Base-by-base conservation (phyloP, 1,140 invertebrate genomes). In the Pseudomyrmex dendroicus region DNA sequence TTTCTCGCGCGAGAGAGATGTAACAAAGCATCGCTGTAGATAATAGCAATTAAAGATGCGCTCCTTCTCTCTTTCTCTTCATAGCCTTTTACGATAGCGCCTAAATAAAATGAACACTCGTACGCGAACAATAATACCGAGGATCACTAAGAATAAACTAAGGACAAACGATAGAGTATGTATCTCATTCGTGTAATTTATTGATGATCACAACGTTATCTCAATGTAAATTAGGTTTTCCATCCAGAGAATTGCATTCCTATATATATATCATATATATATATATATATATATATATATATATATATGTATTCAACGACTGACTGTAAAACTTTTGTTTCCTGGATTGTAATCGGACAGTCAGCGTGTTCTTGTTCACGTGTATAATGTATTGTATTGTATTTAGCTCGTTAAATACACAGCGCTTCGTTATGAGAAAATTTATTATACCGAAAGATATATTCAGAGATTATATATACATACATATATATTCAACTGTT, bases 1-100 rank as follows among this genome's bases (percentile, higher is more conserved):
- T 78, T 86, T 87, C 73, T 22, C 82, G 70, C 46, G 35, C 46
- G 17, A 59, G 44, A 82, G 25, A 73, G 35, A 35, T 74, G 10
- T 83, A 67, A 56, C 50, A 56, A 76, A n/a, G 48, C 48, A 73
- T 73, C 82, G 25, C 46, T 64, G 68, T 70, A 62, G 54, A 72
- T 85, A 86, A 72, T n/a, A 9, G 8, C 73, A 17, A 84, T 74
- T 35, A 67, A 74, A 66, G 57, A 86, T 78, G 73, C 82, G 83
- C 87, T 89, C 86, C 87, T 89, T 89, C 78, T 89, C 82, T 77
- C 87, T 89, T 84, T 86, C 85, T 89, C 78, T 89, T 89, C 68
- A 22, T 52, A 88, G 86, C 86, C 86, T 89, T 88, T 85, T 85
- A 83, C 61, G 35, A 88, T 83, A 83, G 86, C 85, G 86, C 87